Evolutionary conservation across 2,888 invertebrate genomes (phyloP).

Genomic region (Melieria omissa): DNA sequence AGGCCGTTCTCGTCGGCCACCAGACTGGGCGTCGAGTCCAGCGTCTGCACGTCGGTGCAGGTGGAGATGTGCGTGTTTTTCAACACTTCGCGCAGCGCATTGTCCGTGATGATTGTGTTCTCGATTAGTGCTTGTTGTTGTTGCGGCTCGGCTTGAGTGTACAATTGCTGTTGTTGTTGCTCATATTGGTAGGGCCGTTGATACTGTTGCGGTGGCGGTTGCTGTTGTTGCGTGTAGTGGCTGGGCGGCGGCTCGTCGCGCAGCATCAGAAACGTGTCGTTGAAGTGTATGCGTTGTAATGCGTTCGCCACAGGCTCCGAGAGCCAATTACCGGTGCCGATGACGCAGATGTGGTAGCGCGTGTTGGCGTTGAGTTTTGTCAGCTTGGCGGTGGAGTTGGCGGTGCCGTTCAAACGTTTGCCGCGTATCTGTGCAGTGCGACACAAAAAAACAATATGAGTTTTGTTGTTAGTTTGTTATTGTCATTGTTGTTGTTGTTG

Average conservation of each 20-base stretch:
- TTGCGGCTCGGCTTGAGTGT: slow-evolving; percentile 46
- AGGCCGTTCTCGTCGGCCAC: slow-evolving; percentile 70
- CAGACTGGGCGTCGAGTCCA: slow-evolving; percentile 76
- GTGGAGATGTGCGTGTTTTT: slow-evolving; percentile 79
- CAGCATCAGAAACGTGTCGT: slow-evolving; percentile 54
- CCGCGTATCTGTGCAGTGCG: slow-evolving; percentile 74
- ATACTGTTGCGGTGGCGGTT: slow-evolving; percentile 21
- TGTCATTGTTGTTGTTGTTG: neutral
- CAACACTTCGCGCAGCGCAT: slow-evolving; percentile 70
- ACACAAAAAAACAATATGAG: neutral
- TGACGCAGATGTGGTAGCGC: slow-evolving; percentile 86
- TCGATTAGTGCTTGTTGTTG: slow-evolving; percentile 54
- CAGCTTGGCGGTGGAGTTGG: slow-evolving; percentile 79
- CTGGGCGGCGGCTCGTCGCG: slow-evolving; percentile 49
- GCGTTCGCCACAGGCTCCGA: slow-evolving; percentile 64
- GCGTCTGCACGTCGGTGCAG: slow-evolving; percentile 80
- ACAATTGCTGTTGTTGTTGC: slow-evolving; percentile 43
- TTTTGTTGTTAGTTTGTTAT: neutral
- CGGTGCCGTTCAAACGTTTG: slow-evolving; percentile 78
- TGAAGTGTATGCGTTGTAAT: slow-evolving; percentile 61
- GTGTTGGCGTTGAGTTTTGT: slow-evolving; percentile 81
- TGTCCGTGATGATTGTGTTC: slow-evolving; percentile 73
- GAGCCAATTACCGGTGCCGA: slow-evolving; percentile 84
- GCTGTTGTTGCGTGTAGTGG: slow-evolving; percentile 44
- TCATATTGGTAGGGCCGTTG: slow-evolving; percentile 42